Base-by-base conservation (phyloP, 2,113 vertebrate species). In the Athene cunicularia region DNA sequence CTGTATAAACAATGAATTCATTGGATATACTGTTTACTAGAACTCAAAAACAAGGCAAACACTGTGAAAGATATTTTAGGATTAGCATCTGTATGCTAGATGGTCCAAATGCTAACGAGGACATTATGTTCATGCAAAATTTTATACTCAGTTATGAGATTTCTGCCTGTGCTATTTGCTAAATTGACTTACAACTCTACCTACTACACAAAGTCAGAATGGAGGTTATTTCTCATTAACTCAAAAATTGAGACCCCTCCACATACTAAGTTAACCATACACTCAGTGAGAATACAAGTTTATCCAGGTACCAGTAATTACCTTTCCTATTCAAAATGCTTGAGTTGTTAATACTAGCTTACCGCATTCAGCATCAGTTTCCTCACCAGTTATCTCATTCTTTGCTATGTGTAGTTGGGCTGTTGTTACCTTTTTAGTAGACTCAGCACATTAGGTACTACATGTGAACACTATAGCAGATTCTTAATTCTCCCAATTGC, bases 71-170 rank as follows among this genome's bases (percentile, higher is more conserved):
- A 88, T 96, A 93, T 95, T 97, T 95, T 77, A 55, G 92, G 92
- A 92, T 93, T 93, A 94, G 26, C 92, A 94, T 94, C 90, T 96
- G 88, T 80, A 92, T 62, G 41, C n/a, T 90, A 70, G 90, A 79
- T 80, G 72, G 88, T 90, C 90, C 85, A 92, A 94, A 94, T 86
- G 71, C 72, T 92, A 93, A 96, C 49, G 43, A 90, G 63, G 52
- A 93, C 52, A 56, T 93, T 84, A 47, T 64, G 60, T 45, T 92
- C 39, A 43, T 84, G 68, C 20, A 84, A 68, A 93, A 92, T 90
- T 80, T 84, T 83, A 81, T 71, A 67, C 22, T 64, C 52, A 50
- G 52, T 93, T 77, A 30, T n/a, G 41, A 95, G 47, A 95, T 47
- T 93, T 93, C 60, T 94, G 52, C 12, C 67, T 80, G 16, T 66